Percentiles rank a stretch among this genome's conserved stretches.
These are phyloP conservation scores for Myotis pilosus DNA, from an alignment of 2,797 vertebrate genomes.

Conservation along the genomic window DNA sequence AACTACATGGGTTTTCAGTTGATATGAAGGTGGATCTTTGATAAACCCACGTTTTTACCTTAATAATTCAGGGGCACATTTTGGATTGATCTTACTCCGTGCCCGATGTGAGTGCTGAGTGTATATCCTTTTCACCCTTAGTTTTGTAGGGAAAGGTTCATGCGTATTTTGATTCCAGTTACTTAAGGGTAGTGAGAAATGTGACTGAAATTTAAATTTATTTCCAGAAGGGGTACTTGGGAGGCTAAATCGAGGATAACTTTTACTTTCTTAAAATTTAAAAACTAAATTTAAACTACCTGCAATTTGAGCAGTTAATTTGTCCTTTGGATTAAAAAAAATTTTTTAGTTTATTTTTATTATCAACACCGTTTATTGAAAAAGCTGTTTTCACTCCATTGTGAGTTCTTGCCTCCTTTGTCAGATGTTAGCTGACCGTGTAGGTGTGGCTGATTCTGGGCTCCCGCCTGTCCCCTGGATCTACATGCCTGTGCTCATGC, in stretches of 20 bases:
- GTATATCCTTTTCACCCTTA: neutral
- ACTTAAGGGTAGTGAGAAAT: neutral
- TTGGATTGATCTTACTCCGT: neutral
- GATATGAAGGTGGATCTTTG: neutral
- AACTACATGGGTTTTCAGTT: neutral
- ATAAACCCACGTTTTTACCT: neutral
- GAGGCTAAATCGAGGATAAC: neutral
- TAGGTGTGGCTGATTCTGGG: too few relatives aligned
- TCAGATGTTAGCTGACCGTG: too few relatives aligned
- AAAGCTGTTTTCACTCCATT: too few relatives aligned
- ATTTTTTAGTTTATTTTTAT: neutral
- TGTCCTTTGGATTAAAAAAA: neutral
- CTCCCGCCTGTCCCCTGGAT: too few relatives aligned
- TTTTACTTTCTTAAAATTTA: slow-evolving; percentile 10
- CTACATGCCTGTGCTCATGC: too few relatives aligned
- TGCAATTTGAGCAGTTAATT: neutral
- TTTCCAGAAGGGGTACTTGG: neutral
- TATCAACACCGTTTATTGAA: neutral
- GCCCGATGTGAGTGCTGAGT: neutral
- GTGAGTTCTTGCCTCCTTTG: too few relatives aligned
- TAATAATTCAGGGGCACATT: neutral
- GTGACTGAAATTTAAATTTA: neutral
- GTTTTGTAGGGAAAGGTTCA: neutral
- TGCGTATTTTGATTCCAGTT: neutral
- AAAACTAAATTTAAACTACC: neutral